A percentile compares a stretch with the other conserved stretches of the same genome.
Conservation (phyloP, 2,888 invertebrate species). For the Megastigmus dorsalis region DNA sequence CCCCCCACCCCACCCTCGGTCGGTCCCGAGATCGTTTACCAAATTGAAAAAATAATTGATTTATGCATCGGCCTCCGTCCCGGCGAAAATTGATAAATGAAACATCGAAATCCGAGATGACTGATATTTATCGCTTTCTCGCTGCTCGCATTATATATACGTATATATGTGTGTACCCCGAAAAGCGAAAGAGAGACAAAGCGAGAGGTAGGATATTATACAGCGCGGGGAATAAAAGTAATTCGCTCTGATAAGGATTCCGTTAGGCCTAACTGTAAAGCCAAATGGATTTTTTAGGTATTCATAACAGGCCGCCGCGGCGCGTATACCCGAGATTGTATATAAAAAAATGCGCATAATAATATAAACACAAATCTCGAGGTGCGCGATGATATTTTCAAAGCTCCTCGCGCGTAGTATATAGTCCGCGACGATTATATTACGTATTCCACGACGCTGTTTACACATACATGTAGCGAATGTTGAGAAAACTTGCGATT, state of each 20-base stretch:
- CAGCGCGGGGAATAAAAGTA: conserved; percentile 38
- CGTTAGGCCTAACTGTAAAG: conserved; percentile 52
- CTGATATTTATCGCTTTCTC: conserved; percentile 36
- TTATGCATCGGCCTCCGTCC: no score
- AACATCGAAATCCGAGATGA: conserved; percentile 4
- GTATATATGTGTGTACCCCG: no score
- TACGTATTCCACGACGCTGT: conserved; percentile 24
- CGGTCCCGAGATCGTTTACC: background rate
- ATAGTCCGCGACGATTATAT: background rate
- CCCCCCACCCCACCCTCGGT: no score
- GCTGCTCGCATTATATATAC: no score
- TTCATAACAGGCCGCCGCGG: conserved; percentile 37
- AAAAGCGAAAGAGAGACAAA: conserved; percentile 21
- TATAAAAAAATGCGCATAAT: conserved; percentile 40
- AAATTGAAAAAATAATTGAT: conserved; percentile 3
- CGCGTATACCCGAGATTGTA: conserved; percentile 24
- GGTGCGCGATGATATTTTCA: no score
- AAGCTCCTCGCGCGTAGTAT: no score
- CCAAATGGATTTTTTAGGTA: conserved; percentile 53
- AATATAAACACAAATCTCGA: conserved; percentile 5
- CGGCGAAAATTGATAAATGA: conserved; percentile 26
- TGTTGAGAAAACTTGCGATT: no score
- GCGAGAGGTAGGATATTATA: background rate
- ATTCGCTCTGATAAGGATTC: conserved; percentile 48
- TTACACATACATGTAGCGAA: no score